Percentiles rank a stretch among this genome's conserved stretches.
Evolutionary conservation across 2,113 vertebrate species (phyloP).

Genomic region (Macquaria ambigua): DNA sequence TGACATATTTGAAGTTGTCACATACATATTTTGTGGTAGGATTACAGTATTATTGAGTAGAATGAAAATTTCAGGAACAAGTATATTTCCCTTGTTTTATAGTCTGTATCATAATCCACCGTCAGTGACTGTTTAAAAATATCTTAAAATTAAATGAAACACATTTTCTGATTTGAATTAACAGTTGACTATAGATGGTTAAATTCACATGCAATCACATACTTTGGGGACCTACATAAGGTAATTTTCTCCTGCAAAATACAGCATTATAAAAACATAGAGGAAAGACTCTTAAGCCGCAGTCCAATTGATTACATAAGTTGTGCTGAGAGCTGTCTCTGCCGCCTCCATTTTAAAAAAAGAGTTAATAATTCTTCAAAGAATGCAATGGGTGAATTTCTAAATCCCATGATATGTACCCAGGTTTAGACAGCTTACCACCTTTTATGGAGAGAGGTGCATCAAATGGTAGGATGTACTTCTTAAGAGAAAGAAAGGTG

Average conservation of each 20-base stretch:
- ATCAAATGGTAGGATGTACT: constrained; percentile 38
- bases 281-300: neutral
- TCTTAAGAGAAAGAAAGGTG: constrained; percentile 40
- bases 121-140: neutral
- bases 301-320: constrained; percentile 37
- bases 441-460: constrained; percentile 37
- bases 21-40: neutral
- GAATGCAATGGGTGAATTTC: constrained; percentile 33
- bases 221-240: neutral
- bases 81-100: neutral
- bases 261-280: neutral
- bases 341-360: constrained; percentile 5
- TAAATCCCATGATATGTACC: constrained; percentile 29
- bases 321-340: constrained; percentile 5
- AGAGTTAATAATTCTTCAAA: constrained; percentile 40
- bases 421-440: constrained; percentile 45
- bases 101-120: neutral
- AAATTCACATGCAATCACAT: constrained; percentile 1
- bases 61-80: neutral
- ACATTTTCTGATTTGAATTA: neutral
- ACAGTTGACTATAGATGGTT: neutral
- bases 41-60: neutral
- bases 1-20: constrained; percentile 24
- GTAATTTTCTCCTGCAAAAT: neutral
- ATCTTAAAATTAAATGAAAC: neutral